These are phyloP conservation scores for Tipula vernalis DNA, from an alignment of 2,888 invertebrate genomes.

Conservation along the genomic window DNA sequence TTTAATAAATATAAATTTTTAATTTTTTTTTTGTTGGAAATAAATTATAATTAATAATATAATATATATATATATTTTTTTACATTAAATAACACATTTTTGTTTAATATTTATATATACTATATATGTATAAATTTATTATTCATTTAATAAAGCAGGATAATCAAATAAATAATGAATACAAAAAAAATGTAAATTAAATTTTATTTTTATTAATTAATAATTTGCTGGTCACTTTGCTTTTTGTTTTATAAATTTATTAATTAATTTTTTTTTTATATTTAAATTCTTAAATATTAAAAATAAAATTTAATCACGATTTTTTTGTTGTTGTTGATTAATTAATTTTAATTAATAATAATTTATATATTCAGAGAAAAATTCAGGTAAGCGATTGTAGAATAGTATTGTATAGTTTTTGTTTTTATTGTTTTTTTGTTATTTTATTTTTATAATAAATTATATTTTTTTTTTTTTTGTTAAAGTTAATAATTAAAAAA, in stretches of 20 bases:
- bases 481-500: neutral
- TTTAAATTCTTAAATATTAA: neutral
- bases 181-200: neutral
- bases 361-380: neutral
- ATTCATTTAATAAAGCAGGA: neutral
- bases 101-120: neutral
- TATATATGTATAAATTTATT: neutral
- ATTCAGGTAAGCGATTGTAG: slow-evolving; percentile 4
- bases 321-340: neutral
- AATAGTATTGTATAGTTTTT: neutral
- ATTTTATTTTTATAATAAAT: neutral
- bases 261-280: neutral
- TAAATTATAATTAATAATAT: neutral
- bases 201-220: neutral
- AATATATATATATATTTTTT: neutral
- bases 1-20: slow-evolving; percentile 5
- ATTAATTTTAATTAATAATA: neutral
- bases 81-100: neutral
- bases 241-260: neutral
- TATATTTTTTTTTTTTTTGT: neutral
- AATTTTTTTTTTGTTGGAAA: neutral
- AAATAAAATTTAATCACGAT: neutral
- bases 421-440: neutral
- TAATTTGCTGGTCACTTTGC: neutral
- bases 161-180: neutral